Conservation (phyloP, 2,113 vertebrate species). For the Tetrax tetrax region DNA sequence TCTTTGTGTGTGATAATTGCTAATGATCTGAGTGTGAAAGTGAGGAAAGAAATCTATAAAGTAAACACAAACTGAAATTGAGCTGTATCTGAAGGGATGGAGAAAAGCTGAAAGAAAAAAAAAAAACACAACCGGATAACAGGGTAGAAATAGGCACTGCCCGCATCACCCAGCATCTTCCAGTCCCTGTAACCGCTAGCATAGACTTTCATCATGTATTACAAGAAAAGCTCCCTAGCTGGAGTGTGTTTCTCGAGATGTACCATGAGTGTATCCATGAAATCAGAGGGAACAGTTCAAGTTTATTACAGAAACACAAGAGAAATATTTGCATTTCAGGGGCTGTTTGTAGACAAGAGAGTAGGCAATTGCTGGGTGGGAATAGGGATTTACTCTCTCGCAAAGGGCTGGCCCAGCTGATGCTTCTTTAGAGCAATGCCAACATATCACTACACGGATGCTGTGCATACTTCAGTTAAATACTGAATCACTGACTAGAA, state of each 20-base stretch:
- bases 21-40: background rate
- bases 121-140: fast-evolving
- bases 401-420: background rate
- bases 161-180: background rate
- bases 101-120: background rate
- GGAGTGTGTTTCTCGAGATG: background rate
- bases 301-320: background rate
- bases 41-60: background rate
- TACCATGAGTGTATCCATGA: background rate
- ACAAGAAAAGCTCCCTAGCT: background rate
- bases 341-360: background rate
- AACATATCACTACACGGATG: background rate
- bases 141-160: background rate
- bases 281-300: background rate
- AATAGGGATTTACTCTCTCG: background rate
- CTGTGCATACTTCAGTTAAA: conserved; percentile 29
- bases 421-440: background rate
- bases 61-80: background rate
- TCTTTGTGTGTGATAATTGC: background rate
- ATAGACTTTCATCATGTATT: background rate
- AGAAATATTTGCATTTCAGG: background rate
- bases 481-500: conserved; percentile 9
- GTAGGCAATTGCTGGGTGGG: background rate
- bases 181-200: background rate
- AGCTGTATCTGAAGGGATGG: background rate